These are phyloP conservation scores for Canis aureus DNA, from an alignment of 2,113 vertebrate species.

Conservation along the genomic window DNA sequence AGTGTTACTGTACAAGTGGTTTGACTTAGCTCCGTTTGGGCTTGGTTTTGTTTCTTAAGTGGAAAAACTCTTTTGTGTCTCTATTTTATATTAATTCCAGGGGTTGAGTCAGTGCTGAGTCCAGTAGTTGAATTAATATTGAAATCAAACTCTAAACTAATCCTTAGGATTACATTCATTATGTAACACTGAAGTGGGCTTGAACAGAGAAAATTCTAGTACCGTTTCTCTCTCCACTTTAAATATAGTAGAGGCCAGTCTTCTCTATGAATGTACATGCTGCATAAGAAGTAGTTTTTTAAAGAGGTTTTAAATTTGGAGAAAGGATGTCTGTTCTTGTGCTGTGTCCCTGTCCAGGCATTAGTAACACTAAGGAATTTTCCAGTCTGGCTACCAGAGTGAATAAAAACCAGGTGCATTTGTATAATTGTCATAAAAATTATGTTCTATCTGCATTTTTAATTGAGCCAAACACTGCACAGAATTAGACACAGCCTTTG, in stretches of 20 bases:
- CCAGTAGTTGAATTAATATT: constrained; percentile 39
- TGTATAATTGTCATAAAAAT: constrained; percentile 55
- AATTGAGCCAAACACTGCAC: constrained; percentile 40
- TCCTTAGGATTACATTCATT: constrained; percentile 34
- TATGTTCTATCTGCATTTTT: constrained; percentile 53
- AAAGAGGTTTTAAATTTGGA: not conserved
- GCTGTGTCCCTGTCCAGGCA: not conserved
- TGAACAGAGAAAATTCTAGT: not conserved
- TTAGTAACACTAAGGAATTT: constrained; percentile 46
- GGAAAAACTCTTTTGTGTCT: constrained; percentile 39
- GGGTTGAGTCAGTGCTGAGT: not conserved
- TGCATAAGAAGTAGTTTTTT: not conserved
- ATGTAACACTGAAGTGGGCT: not conserved
- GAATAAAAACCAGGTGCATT: constrained; percentile 36
- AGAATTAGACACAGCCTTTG: constrained; percentile 58
- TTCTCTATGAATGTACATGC: constrained; percentile 2
- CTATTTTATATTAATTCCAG: constrained; percentile 59
- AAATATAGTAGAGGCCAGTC: not conserved
- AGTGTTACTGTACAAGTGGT: not conserved
- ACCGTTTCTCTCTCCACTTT: constrained; percentile 43
- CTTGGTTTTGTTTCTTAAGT: constrained; percentile 61
- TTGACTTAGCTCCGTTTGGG: not conserved
- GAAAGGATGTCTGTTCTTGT: not conserved
- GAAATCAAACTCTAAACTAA: constrained; percentile 17
- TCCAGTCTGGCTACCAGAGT: not conserved